Evolutionary conservation across 2,888 invertebrate genomes (phyloP).

Genomic region (Nephrotoma guestfalica): DNA sequence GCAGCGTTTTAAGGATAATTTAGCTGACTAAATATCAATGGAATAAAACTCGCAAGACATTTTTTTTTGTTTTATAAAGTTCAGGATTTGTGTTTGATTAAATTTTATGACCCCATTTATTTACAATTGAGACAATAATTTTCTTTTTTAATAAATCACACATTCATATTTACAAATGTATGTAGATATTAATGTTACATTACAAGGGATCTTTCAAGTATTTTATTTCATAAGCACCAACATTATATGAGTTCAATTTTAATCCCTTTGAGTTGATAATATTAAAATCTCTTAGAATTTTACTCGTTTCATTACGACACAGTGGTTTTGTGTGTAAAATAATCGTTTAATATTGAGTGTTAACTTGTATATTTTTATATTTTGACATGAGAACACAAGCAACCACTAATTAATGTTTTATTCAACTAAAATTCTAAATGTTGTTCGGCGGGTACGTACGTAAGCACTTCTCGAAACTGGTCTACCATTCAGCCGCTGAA

Average conservation of each 20-base stretch:
- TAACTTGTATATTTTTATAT: neutral
- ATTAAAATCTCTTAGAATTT: neutral
- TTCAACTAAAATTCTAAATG: neutral
- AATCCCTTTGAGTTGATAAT: neutral
- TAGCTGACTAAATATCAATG: too few relatives aligned
- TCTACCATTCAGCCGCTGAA: too few relatives aligned
- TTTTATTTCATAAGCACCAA: neutral
- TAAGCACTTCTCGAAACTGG: too few relatives aligned
- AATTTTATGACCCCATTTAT: too few relatives aligned
- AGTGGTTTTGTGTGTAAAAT: neutral
- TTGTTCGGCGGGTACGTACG: too few relatives aligned
- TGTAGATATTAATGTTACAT: neutral
- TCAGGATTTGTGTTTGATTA: too few relatives aligned
- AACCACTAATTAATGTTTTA: neutral
- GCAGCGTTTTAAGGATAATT: too few relatives aligned
- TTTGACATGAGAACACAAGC: neutral
- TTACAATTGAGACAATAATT: too few relatives aligned
- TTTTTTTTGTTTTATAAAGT: too few relatives aligned
- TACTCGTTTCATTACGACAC: neutral
- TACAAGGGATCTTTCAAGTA: neutral
- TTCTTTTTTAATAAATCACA: too few relatives aligned
- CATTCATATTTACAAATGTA: too few relatives aligned
- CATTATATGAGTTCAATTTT: neutral
- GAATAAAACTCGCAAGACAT: too few relatives aligned
- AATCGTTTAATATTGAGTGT: neutral